Conservation (phyloP, 2,888 invertebrate genomes). For the Thecocarcelia acutangulata region DNA sequence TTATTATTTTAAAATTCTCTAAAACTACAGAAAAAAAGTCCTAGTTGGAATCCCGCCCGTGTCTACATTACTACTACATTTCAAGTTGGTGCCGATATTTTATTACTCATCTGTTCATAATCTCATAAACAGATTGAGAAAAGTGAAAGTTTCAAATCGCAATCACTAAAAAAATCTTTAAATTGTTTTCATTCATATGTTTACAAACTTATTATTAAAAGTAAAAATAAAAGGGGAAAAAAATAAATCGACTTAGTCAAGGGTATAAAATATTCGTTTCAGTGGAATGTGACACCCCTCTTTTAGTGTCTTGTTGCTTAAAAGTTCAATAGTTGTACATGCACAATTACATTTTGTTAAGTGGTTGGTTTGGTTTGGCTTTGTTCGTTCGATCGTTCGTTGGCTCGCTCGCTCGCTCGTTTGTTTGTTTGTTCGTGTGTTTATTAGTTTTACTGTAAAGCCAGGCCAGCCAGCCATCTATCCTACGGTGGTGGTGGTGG, state of each 20-base stretch:
- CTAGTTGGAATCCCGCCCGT: too few relatives aligned
- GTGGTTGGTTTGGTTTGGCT: slow-evolving; percentile 43
- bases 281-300: slow-evolving; percentile 32
- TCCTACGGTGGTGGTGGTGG: background rate
- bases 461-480: background rate
- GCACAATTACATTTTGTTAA: slow-evolving; percentile 65
- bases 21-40: too few relatives aligned
- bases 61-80: too few relatives aligned
- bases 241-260: slow-evolving; percentile 21
- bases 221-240: background rate
- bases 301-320: slow-evolving; percentile 25
- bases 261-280: slow-evolving; percentile 38
- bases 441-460: slow-evolving; percentile 5
- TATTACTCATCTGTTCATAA: too few relatives aligned
- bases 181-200: too few relatives aligned
- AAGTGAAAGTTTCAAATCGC: too few relatives aligned
- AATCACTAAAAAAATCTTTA: too few relatives aligned
- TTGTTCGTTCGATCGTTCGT: background rate
- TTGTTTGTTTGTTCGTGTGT: too few relatives aligned
- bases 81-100: too few relatives aligned
- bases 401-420: slow-evolving; percentile 5
- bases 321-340: slow-evolving; percentile 64
- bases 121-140: too few relatives aligned
- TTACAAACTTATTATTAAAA: too few relatives aligned
- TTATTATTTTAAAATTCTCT: too few relatives aligned